Conservation (phyloP, 2,797 vertebrate species). For the Cossypha niveicapilla region DNA sequence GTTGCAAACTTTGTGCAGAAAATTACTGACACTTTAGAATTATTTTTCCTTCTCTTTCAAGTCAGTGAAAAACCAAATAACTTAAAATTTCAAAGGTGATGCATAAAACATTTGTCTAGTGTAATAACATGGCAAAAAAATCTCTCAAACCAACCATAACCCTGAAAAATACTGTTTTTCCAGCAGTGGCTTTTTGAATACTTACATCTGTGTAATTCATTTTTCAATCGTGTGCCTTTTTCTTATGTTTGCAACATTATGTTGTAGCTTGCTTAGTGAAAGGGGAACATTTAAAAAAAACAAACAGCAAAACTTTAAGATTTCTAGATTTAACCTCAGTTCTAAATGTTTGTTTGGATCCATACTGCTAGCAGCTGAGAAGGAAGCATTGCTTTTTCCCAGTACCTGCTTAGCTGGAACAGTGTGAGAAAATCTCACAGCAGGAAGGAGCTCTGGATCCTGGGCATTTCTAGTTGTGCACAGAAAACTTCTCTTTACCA, state of each 20-base stretch:
- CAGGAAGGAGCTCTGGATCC: background rate
- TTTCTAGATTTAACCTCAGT: background rate
- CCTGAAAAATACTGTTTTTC: background rate
- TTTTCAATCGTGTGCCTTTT: conserved; percentile 7
- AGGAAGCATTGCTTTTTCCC: background rate
- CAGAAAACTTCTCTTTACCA: background rate
- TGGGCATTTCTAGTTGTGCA: background rate
- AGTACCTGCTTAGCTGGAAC: background rate
- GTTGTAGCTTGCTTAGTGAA: background rate
- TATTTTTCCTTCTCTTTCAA: conserved; percentile 26
- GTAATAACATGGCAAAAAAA: background rate
- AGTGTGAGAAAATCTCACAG: background rate
- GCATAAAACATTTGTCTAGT: background rate
- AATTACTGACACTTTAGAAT: conserved; percentile 23
- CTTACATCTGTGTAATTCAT: background rate
- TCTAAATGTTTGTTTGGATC: background rate
- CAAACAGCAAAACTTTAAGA: background rate
- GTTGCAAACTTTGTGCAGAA: conserved; percentile 46
- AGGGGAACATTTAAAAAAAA: background rate
- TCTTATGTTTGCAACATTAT: background rate
- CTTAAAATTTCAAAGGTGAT: conserved; percentile 21
- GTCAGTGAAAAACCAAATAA: conserved; percentile 34
- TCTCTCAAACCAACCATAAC: background rate
- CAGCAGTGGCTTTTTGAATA: conserved; percentile 2
- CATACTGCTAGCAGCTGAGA: background rate